Evolutionary conservation across 1,140 invertebrate species (phyloP).

Genomic region (Leptonema lineaticorne): DNA sequence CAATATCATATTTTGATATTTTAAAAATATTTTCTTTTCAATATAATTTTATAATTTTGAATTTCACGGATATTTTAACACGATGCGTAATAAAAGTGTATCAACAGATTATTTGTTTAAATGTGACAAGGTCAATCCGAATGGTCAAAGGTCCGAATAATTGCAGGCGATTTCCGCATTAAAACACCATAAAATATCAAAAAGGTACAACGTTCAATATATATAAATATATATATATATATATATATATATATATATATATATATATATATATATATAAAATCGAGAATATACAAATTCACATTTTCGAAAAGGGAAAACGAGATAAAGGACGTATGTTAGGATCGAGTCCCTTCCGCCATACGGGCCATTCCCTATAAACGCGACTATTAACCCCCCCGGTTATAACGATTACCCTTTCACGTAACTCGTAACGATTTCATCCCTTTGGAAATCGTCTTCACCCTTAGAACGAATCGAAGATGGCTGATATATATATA

Average conservation of each 20-base stretch:
- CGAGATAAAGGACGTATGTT: conserved; percentile 29
- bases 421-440: conserved; percentile 21
- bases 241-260: too few species aligned
- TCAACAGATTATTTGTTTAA: too few species aligned
- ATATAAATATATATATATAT: too few species aligned
- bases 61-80: too few species aligned
- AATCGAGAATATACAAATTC: background rate
- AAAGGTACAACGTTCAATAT: too few species aligned
- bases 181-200: conserved; percentile 42
- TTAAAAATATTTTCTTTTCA: too few species aligned
- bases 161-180: conserved; percentile 40
- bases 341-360: conserved; percentile 20
- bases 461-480: background rate
- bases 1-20: too few species aligned
- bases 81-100: too few species aligned
- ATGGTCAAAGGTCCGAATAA: conserved; percentile 39
- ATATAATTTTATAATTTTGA: too few species aligned
- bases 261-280: background rate
- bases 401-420: conserved; percentile 40
- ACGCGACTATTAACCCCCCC: conserved; percentile 37
- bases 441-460: background rate
- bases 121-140: background rate
- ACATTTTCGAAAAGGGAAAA: background rate
- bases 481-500: too few species aligned
- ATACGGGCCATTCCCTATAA: conserved; percentile 34